Evolutionary conservation across 2,113 vertebrate genomes (phyloP), one percentile per base, ranked within the genome.

Genomic region (Phasianus colchicus): DNA sequence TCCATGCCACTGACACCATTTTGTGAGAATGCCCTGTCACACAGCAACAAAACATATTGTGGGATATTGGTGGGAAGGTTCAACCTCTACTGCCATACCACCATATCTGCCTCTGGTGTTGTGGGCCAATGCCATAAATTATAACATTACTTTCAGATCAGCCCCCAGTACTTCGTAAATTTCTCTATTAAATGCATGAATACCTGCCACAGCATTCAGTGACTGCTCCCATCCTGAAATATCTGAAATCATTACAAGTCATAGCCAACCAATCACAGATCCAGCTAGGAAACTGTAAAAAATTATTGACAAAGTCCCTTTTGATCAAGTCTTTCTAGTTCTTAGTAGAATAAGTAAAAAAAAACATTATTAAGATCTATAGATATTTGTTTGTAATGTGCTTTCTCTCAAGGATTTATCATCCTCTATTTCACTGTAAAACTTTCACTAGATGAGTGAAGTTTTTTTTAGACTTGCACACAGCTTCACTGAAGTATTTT

Each of bases 401-500:
- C 17, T 64, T 42, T 80, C 24, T 79, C 60, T 50, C 34, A 50
- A 38, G 60, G 50, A 78, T 78, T 55, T 82, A 89, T 75, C 38
- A 38, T 73, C 45, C 73, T 61, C 57, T 66, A 14, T 77, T 93
- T 85, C 78, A 60, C 22, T 36, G 25, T 48, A 86, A 92, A 77
- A 60, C 11, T 17, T 86, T 80, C 64, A 30, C 34, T 74, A 4
- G 3, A 52, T 11, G 34, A 74, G 34, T 74, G 58, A 89, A 83
- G n/a, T 29, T 54, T 58, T 92, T 92, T 92, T 86, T 55, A 71
- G 67, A 90, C 84, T 79, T 83, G 63, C 58, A 80, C 34, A 57
- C 12, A 74, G 29, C 47, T 78, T 90, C 42, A 32, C n/a, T 77
- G 11, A 88, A 82, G 25, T 83, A 83, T 65, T 72, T 95, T 47